Evolutionary conservation across 2,113 vertebrate species (phyloP).

Genomic region (Hipposideros armiger): DNA sequence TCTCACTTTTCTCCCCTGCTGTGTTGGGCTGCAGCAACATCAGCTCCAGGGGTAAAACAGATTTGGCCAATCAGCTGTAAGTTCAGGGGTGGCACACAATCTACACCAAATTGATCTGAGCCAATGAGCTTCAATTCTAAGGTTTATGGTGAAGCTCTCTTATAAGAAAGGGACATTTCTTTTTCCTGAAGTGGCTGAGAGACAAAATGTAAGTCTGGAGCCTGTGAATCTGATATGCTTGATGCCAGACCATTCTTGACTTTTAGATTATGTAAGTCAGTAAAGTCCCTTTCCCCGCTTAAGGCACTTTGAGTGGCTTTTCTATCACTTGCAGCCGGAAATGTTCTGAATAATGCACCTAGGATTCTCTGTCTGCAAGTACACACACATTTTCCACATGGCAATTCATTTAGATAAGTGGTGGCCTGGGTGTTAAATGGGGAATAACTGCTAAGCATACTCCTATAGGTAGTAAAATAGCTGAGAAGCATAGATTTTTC

Average conservation of each 20-base stretch:
- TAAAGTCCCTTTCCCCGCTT: neutral
- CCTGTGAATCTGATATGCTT: neutral
- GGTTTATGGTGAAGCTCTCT: fast-evolving
- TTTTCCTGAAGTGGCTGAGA: neutral
- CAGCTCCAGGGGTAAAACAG: neutral
- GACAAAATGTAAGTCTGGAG: neutral
- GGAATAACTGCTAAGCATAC: neutral
- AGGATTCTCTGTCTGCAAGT: neutral
- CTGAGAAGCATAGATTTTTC: conserved; percentile 17
- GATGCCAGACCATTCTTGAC: neutral
- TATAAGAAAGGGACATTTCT: neutral
- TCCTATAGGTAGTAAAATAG: conserved; percentile 38
- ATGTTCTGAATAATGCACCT: conserved; percentile 48
- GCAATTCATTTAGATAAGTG: conserved; percentile 62
- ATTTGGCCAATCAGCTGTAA: neutral
- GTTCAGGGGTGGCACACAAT: neutral
- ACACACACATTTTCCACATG: conserved; percentile 32
- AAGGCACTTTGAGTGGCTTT: conserved; percentile 19
- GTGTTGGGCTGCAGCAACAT: neutral
- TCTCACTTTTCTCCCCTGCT: neutral
- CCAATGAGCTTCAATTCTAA: neutral
- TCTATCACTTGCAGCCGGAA: neutral
- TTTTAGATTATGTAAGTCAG: neutral
- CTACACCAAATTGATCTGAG: too few species aligned
- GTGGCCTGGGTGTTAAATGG: conserved; percentile 36